Percentiles rank a stretch among this genome's conserved stretches.
Evolutionary conservation across 2,797 vertebrate genomes (phyloP).

Genomic region (Diplodus puntazzo): DNA sequence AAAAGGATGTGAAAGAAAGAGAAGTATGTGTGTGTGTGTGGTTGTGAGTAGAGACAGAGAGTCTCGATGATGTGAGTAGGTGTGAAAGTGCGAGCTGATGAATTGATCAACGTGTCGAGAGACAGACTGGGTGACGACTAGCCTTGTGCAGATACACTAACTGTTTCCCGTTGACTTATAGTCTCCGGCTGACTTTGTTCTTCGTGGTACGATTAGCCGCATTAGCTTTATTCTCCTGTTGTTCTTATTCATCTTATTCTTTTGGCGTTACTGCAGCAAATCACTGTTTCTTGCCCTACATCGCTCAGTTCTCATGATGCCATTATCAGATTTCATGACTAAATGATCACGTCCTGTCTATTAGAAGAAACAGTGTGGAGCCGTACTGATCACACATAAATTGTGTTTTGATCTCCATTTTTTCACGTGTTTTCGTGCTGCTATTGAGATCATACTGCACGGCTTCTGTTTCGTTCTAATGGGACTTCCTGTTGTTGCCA

Average conservation of each 20-base stretch:
- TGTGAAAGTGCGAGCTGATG: conserved; percentile 2
- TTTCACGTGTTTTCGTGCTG: not conserved
- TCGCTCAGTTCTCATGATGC: not conserved
- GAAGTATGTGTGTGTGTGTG: too few relatives aligned
- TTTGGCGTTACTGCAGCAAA: not conserved
- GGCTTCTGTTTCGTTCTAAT: conserved; percentile 24
- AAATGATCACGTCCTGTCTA: not conserved
- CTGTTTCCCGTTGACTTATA: not conserved
- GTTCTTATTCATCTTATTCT: not conserved
- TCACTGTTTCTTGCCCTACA: not conserved
- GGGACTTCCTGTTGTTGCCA: conserved; percentile 44
- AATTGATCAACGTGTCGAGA: not conserved
- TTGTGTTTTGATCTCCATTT: not conserved
- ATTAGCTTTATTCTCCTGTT: not conserved
- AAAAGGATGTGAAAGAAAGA: not conserved
- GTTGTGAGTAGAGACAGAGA: conserved; percentile 25
- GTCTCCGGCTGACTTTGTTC: not conserved
- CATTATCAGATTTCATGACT: not conserved
- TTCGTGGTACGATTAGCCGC: not conserved
- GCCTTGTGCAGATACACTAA: not conserved
- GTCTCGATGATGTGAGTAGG: not conserved
- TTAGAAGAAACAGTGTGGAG: not conserved
- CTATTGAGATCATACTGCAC: not conserved
- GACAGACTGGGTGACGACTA: not conserved
- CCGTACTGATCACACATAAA: not conserved